Conservation (phyloP, 1,140 invertebrate species). For the Octopus bimaculoides region DNA sequence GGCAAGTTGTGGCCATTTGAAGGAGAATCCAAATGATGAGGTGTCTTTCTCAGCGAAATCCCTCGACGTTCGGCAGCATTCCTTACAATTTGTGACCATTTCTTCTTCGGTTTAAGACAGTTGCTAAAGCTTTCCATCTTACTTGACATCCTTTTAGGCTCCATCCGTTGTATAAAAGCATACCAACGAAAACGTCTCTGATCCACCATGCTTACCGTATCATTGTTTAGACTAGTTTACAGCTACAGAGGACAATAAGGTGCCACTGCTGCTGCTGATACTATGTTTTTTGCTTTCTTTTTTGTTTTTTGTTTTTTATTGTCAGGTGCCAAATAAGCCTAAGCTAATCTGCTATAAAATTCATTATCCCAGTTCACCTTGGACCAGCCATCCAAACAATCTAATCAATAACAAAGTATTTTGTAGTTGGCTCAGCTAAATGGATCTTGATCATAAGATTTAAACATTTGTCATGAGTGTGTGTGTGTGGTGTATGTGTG, state of each 20-base stretch:
- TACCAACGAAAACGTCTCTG: slow-evolving; percentile 1
- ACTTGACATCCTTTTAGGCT: background rate
- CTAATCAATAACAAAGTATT: too few species aligned
- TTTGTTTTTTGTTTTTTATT: too few species aligned
- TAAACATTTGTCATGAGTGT: too few species aligned
- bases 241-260: background rate
- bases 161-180: background rate
- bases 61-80: slow-evolving; percentile 1
- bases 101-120: background rate
- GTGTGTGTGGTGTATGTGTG: too few species aligned
- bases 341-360: background rate
- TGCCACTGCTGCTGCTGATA: background rate
- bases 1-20: too few species aligned
- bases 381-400: background rate
- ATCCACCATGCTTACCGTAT: background rate
- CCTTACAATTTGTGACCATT: background rate
- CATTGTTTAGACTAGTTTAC: background rate
- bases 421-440: too few species aligned
- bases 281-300: background rate
- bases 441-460: too few species aligned
- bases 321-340: slow-evolving; percentile 4
- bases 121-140: background rate
- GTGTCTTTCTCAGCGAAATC: background rate
- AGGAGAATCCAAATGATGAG: background rate
- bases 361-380: slow-evolving; percentile 1